A percentile compares a stretch with the other conserved stretches of the same genome.
phyloP scores from a whole-genome alignment of 1,140 invertebrate species.

The Caenorhabditis latens region DNA sequence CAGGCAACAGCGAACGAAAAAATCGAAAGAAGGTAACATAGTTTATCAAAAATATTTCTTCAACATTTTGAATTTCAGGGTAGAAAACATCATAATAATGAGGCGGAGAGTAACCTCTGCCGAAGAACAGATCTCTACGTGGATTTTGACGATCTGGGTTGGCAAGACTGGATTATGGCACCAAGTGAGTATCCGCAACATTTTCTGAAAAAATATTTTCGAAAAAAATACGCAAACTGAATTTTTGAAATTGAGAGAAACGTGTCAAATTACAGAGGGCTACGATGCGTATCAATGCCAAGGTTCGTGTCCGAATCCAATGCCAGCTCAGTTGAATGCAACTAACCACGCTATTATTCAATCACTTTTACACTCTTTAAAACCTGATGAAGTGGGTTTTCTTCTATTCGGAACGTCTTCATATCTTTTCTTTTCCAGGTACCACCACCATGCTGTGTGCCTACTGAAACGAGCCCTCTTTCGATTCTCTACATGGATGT shows the following conservation, averaged over 20 bases:
- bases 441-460: slow-evolving; percentile 92
- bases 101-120: slow-evolving; percentile 80
- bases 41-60: slow-evolving; percentile 48
- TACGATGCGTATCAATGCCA: slow-evolving; percentile 96
- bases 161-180: slow-evolving; percentile 99
- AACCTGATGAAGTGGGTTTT: slow-evolving; percentile 81
- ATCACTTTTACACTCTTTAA: slow-evolving; percentile 91
- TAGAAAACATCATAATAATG: slow-evolving; percentile 57
- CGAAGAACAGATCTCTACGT: slow-evolving; percentile 89
- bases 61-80: slow-evolving; percentile 27
- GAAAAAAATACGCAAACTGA: slow-evolving; percentile 11
- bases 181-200: slow-evolving; percentile 80
- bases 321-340: slow-evolving; percentile 92
- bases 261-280: slow-evolving; percentile 80
- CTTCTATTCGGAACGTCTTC: not conserved
- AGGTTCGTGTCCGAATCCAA: slow-evolving; percentile 92
- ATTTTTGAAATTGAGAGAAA: not conserved
- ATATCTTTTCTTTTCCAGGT: slow-evolving; percentile 77
- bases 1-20: slow-evolving; percentile 47
- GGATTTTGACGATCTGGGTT: slow-evolving; percentile 95
- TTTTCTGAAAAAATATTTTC: not conserved
- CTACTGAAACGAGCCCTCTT: slow-evolving; percentile 88
- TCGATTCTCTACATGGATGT: slow-evolving; percentile 95
- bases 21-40: slow-evolving; percentile 31
- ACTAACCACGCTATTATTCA: slow-evolving; percentile 99